These are phyloP conservation scores for Gadopsis marmoratus DNA, from an alignment of 2,797 vertebrate species.

Conservation along the genomic window DNA sequence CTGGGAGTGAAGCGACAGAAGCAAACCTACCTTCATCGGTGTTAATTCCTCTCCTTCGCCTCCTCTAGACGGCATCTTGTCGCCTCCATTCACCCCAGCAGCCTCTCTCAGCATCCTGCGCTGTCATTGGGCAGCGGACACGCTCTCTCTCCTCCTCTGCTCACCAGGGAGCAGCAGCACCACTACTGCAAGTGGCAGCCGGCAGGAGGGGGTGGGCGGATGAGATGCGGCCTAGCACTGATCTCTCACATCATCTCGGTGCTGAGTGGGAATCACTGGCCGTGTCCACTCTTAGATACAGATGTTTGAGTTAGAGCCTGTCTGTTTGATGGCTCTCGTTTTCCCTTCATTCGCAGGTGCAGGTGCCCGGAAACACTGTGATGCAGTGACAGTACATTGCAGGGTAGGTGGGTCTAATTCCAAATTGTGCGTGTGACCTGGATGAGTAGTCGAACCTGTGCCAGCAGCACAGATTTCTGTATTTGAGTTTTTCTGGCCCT, in stretches of 20 bases:
- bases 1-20: background rate
- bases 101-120: slow-evolving; percentile 83
- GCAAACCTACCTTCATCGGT: slow-evolving; percentile 76
- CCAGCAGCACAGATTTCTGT: background rate
- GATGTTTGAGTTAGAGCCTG: background rate
- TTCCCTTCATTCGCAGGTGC: background rate
- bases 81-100: slow-evolving; percentile 84
- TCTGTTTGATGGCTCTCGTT: background rate
- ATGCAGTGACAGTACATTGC: background rate
- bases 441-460: slow-evolving; percentile 10
- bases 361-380: background rate
- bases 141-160: slow-evolving; percentile 77
- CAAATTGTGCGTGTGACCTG: background rate
- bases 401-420: background rate
- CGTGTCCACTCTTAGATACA: slow-evolving; percentile 15
- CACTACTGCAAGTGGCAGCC: slow-evolving; percentile 75
- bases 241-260: slow-evolving; percentile 37
- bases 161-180: slow-evolving; percentile 74
- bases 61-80: slow-evolving; percentile 79
- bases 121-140: slow-evolving; percentile 84
- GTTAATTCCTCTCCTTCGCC: slow-evolving; percentile 79
- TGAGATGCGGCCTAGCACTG: slow-evolving; percentile 44
- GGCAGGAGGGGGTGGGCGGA: slow-evolving; percentile 72
- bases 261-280: slow-evolving; percentile 33
- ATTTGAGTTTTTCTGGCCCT: background rate